Percentiles rank a stretch among this genome's conserved stretches.
Evolutionary conservation across 2,113 vertebrate genomes (phyloP).

Genomic region (Cisticola juncidis): DNA sequence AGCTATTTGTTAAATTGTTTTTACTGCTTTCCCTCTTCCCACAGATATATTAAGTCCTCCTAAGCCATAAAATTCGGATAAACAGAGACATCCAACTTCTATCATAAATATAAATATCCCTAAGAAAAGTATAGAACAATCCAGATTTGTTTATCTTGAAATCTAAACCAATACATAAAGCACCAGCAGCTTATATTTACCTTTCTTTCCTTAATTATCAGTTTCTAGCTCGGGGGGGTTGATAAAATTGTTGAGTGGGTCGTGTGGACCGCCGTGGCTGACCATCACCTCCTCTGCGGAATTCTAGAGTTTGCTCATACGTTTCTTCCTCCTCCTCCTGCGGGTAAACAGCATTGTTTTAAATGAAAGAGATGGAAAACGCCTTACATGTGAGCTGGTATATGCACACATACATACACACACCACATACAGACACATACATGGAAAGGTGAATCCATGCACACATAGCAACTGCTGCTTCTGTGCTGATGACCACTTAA

Average conservation of each 20-base stretch:
- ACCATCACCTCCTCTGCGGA: constrained; percentile 92
- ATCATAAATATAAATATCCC: not conserved
- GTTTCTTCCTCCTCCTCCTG: constrained; percentile 93
- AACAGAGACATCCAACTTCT: not conserved
- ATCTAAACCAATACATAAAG: not conserved
- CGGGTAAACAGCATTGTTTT: constrained; percentile 69
- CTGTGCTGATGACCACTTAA: not conserved
- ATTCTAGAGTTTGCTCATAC: constrained; percentile 93
- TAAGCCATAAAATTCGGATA: not conserved
- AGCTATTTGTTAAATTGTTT: not conserved
- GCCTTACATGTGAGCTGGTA: not conserved
- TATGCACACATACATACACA: not conserved
- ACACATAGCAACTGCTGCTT: not conserved
- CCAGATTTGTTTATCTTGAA: not conserved
- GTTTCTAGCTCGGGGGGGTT: constrained; percentile 93
- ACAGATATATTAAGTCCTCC: not conserved
- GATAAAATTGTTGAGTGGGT: constrained; percentile 97
- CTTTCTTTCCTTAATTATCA: constrained; percentile 70
- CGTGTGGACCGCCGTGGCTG: constrained; percentile 87
- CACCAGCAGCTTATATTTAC: constrained; percentile 12
- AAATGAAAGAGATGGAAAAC: constrained; percentile 20
- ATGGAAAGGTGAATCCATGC: not conserved
- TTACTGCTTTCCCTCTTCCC: not conserved
- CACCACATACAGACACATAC: not conserved
- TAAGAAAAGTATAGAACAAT: not conserved